phyloP scores from a whole-genome alignment of 2,797 vertebrate genomes.

The Sphenopsis melanotis region DNA sequence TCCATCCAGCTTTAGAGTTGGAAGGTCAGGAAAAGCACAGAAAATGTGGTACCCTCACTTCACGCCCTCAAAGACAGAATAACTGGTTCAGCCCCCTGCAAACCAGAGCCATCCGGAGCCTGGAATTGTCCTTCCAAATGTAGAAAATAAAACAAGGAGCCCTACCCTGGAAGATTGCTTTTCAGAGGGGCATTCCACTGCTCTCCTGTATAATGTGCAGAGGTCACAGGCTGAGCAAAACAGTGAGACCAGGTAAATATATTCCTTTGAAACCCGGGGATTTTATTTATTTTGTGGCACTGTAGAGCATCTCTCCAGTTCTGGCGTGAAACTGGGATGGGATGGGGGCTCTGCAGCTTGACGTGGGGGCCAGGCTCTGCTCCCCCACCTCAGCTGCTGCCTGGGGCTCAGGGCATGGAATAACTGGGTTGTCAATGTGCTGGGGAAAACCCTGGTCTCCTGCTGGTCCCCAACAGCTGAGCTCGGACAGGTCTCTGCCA shows the following conservation, averaged over 20 bases:
- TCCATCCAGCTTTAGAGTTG: conserved; percentile 40
- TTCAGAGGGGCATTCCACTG: background rate
- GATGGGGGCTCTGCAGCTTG: background rate
- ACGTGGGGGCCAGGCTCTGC: background rate
- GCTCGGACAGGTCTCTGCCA: accelerated
- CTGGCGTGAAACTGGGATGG: background rate
- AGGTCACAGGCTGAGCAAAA: background rate
- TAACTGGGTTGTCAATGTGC: background rate
- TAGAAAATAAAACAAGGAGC: background rate
- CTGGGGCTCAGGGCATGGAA: background rate
- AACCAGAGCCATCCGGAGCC: background rate
- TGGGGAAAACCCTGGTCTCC: background rate
- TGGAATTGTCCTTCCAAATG: background rate
- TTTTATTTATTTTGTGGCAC: background rate
- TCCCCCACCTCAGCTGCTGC: background rate
- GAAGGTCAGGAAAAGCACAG: conserved; percentile 47
- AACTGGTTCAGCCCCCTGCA: background rate
- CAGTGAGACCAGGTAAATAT: background rate
- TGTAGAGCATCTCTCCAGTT: background rate
- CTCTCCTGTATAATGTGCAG: background rate
- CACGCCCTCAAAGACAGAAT: background rate
- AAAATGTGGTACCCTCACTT: background rate
- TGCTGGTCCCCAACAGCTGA: background rate
- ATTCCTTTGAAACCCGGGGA: accelerated
- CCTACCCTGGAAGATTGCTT: background rate